phyloP scores from a whole-genome alignment of 2,888 invertebrate genomes.

The Monopis laevigella region DNA sequence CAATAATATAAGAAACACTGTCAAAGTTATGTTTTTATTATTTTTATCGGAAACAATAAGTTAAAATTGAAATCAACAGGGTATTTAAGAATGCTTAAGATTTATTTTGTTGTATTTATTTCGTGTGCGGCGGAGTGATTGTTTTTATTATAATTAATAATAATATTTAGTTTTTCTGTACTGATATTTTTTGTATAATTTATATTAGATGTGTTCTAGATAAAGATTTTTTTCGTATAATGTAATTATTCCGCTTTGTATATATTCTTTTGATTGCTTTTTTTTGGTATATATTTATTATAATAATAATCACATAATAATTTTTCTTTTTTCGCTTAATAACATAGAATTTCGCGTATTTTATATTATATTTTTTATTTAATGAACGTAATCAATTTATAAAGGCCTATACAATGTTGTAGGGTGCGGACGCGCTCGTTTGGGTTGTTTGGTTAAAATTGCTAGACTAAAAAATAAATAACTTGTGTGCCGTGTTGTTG shows the following conservation, averaged over 20 bases:
- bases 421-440: too few relatives aligned
- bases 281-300: not conserved
- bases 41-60: too few relatives aligned
- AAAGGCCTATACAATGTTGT: too few relatives aligned
- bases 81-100: slow-evolving; percentile 66
- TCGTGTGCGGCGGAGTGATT: slow-evolving; percentile 25
- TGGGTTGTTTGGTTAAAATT: too few relatives aligned
- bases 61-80: slow-evolving; percentile 57
- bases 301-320: not conserved
- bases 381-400: too few relatives aligned
- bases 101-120: slow-evolving; percentile 62
- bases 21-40: too few relatives aligned
- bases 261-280: not conserved
- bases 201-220: slow-evolving; percentile 7
- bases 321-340: too few relatives aligned
- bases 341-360: too few relatives aligned
- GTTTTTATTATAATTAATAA: slow-evolving; percentile 25
- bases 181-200: slow-evolving; percentile 26
- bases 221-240: not conserved
- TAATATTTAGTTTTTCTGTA: slow-evolving; percentile 31
- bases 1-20: too few relatives aligned
- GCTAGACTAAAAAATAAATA: too few relatives aligned
- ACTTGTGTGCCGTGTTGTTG: too few relatives aligned
- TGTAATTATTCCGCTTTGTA: slow-evolving; percentile 5
- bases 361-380: too few relatives aligned